Evolutionary conservation across 1,140 invertebrate species (phyloP).

Genomic region (Patella vulgata): DNA sequence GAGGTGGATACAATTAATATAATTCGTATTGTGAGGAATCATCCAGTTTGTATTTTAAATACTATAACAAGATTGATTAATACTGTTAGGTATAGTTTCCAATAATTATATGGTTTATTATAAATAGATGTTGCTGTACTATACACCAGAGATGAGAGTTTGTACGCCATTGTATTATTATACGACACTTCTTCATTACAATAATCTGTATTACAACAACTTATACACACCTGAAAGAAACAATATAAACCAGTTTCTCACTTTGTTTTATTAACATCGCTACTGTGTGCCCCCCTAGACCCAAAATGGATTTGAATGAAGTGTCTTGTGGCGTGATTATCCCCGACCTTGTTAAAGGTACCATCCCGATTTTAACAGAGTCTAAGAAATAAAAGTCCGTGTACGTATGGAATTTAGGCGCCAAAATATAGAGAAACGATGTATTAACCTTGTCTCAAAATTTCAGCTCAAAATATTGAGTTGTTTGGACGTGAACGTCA

Average conservation of each 20-base stretch:
- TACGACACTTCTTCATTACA: slow-evolving; percentile 41
- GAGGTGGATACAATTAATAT: neutral
- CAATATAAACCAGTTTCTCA: no score
- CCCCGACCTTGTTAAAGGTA: neutral
- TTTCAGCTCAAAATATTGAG: no score
- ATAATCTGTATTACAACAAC: slow-evolving; percentile 39
- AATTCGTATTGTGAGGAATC: neutral
- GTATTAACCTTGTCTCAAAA: neutral
- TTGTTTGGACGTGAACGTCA: no score
- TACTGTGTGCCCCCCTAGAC: no score
- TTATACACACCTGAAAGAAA: slow-evolving; percentile 38
- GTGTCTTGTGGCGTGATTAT: neutral
- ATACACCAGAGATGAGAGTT: slow-evolving; percentile 20
- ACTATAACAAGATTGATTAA: no score
- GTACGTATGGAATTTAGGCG: no score
- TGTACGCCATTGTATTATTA: slow-evolving; percentile 25
- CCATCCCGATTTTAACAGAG: no score
- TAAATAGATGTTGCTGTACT: neutral
- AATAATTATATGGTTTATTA: neutral
- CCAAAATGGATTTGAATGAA: neutral
- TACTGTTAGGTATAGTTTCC: neutral
- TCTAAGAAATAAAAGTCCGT: no score
- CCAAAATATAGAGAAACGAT: no score
- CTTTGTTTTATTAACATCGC: no score
- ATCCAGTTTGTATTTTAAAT: no score